Evolutionary conservation across 2,888 invertebrate species (phyloP).

Genomic region (Drosophila histrio): DNA sequence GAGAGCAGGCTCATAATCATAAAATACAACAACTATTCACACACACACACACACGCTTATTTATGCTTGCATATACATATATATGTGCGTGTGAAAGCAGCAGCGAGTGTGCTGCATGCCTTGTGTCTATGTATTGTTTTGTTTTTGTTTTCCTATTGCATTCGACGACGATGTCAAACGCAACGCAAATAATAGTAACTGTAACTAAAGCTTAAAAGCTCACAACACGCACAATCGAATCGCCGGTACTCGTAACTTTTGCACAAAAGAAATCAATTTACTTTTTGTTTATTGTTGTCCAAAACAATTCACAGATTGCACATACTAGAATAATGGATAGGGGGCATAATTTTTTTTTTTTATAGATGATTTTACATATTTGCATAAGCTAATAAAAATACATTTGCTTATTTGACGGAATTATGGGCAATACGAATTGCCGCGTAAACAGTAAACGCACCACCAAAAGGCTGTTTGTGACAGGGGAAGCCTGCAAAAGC

Average conservation of each 20-base stretch:
- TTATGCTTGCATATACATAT: neutral
- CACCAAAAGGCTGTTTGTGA: neutral
- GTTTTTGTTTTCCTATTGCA: slow-evolving; percentile 42
- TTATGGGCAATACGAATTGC: slow-evolving; percentile 24
- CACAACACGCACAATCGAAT: neutral
- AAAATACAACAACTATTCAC: neutral
- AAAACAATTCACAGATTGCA: neutral
- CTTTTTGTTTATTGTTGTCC: slow-evolving; percentile 18
- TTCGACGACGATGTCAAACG: neutral
- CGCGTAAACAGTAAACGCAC: slow-evolving; percentile 39
- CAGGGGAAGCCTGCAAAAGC: slow-evolving; percentile 19
- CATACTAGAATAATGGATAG: neutral
- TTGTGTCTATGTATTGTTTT: slow-evolving; percentile 29
- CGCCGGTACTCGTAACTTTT: slow-evolving; percentile 20
- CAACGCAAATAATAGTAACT: slow-evolving; percentile 10
- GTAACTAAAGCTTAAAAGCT: slow-evolving; percentile 17
- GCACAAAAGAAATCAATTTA: neutral
- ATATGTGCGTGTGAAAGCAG: neutral
- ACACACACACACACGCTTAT: neutral
- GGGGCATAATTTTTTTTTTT: neutral
- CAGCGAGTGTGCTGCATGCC: neutral
- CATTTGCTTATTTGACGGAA: neutral
- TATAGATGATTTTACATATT: neutral
- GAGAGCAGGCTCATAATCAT: neutral
- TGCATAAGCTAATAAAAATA: too few relatives aligned